phyloP scores from a whole-genome alignment of 2,113 vertebrate species.

The Tachysurus vachellii region DNA sequence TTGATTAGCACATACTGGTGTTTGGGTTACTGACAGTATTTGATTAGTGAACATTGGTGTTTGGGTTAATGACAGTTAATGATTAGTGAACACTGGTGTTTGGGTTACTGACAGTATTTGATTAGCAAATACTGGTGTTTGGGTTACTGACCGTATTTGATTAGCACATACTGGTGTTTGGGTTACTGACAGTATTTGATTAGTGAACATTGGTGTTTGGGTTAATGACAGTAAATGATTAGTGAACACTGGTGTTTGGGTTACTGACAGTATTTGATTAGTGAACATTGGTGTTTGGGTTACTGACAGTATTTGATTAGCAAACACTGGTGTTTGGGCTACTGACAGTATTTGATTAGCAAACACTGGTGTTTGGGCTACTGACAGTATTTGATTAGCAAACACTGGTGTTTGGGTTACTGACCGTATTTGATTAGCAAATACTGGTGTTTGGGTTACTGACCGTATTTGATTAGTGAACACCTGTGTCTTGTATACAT shows the following conservation, averaged over 20 bases:
- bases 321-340: neutral
- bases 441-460: neutral
- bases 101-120: neutral
- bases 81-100: neutral
- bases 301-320: neutral
- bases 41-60: neutral
- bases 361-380: neutral
- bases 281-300: neutral
- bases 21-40: neutral
- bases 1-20: neutral
- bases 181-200: neutral
- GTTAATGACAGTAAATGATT: neutral
- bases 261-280: neutral
- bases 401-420: neutral
- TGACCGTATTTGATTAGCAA: neutral
- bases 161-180: no score
- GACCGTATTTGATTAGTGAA: neutral
- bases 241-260: neutral
- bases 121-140: neutral
- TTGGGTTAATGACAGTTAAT: no score
- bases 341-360: neutral
- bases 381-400: neutral
- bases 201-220: neutral
- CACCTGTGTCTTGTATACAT: neutral
- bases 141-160: neutral